Conservation (phyloP, 2,888 invertebrate species). For the Parelbella ahira region DNA sequence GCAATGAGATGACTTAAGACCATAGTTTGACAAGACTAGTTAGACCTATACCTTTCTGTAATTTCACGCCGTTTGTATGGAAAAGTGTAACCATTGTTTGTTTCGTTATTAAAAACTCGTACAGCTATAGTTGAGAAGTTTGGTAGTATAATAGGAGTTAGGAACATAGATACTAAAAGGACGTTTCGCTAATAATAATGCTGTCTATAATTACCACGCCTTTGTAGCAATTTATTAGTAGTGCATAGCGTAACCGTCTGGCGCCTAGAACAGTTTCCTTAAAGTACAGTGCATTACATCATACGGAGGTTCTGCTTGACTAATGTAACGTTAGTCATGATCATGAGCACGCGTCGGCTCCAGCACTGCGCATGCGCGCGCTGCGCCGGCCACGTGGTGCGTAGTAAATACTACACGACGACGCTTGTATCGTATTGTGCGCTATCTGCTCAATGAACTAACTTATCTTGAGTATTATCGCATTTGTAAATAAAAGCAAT, state of each 20-base stretch:
- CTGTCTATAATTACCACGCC: background rate
- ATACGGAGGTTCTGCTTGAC: conserved; percentile 36
- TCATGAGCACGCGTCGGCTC: conserved; percentile 39
- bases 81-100: too few relatives aligned
- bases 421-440: conserved; percentile 24
- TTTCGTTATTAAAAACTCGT: too few relatives aligned
- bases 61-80: too few relatives aligned
- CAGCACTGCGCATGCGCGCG: conserved; percentile 30
- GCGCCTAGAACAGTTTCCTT: conserved; percentile 20
- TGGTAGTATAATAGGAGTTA: too few relatives aligned
- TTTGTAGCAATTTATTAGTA: background rate
- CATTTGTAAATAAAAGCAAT: conserved; percentile 12
- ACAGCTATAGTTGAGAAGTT: too few relatives aligned
- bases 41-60: too few relatives aligned
- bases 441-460: conserved; percentile 36
- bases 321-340: conserved; percentile 33
- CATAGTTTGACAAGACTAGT: too few relatives aligned
- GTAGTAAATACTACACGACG: conserved; percentile 29
- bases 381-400: conserved; percentile 39
- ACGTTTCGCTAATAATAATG: too few relatives aligned
- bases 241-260: background rate
- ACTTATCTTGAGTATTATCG: conserved; percentile 21
- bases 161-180: too few relatives aligned
- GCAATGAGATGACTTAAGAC: too few relatives aligned
- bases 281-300: conserved; percentile 29